Evolutionary conservation across 2,113 vertebrate genomes (phyloP).

Genomic region (Mustela lutreola): DNA sequence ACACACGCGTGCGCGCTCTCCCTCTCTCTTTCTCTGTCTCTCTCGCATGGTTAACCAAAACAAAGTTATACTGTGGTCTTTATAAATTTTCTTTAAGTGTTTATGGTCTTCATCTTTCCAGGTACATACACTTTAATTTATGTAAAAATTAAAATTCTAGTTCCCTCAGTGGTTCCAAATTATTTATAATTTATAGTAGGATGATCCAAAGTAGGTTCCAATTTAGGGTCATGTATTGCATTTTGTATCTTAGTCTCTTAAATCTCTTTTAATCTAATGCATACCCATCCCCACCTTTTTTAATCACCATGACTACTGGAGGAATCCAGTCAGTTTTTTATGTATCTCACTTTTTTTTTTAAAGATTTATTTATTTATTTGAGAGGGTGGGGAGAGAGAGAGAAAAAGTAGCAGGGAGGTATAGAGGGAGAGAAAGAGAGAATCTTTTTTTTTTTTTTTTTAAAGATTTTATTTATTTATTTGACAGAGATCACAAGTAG

Average conservation of each 20-base stretch:
- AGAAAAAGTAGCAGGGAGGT: neutral
- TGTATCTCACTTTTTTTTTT: neutral
- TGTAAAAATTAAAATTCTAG: neutral
- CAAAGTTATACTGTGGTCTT: neutral
- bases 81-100: neutral
- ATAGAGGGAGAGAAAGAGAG: neutral
- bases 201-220: neutral
- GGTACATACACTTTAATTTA: slow-evolving; percentile 3
- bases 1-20: no score
- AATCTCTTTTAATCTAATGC: neutral
- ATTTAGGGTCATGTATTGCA: neutral
- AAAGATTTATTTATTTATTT: neutral
- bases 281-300: neutral
- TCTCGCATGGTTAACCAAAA: neutral
- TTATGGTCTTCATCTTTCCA: neutral
- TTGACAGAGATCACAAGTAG: no score
- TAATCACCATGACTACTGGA: neutral
- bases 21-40: rapidly evolving
- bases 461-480: no score
- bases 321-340: neutral
- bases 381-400: neutral
- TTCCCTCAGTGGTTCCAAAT: neutral
- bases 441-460: no score
- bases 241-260: neutral
- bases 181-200: neutral